Base-by-base conservation (phyloP, 2,797 vertebrate species). In the Cygnus olor region DNA sequence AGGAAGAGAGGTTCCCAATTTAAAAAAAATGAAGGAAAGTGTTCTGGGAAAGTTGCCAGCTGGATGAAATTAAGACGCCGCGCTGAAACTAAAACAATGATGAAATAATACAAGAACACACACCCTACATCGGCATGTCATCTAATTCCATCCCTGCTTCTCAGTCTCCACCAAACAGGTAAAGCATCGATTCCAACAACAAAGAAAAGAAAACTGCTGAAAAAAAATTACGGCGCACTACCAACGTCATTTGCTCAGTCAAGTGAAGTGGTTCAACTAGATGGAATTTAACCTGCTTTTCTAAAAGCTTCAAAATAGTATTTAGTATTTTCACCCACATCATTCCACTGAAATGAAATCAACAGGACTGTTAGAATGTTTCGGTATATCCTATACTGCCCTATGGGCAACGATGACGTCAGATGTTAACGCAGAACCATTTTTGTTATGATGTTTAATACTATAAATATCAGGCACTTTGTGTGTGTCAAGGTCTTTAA, bases 281-380 rank as follows among this genome's bases (percentile, higher is more conserved):
- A 74, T 91, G 94, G 92, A 89, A 96, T 95, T 96, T 94, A 97
- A 96, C 83, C 96, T 94, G 94, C 91, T 97, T 96, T 66, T 68
- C 80, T 88, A 72, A 96, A 84, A 56, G 85, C 88, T 78, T 54
- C 1, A 1, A 90, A 95, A 88, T 58, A 89, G 47, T 14, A 24
- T 51, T 25, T 51, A 51, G 65, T 56, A 22, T 92, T 95, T 89
- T 95, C 76, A 88, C 87, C 90, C 90, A 58, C 90, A 95, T 85
- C 94, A 88, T 96, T 96, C 91, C 93, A 94, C 89, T 15, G 78
- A 89, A 80, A 84, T 96, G 85, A 93, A 96, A 94, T 88, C 87
- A 97, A 53, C 79, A 1, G 0, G 69, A 94, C 90, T 95, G 94
- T 94, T 96, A 94, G 80, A 94, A 90, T 61, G 72, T 40, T 68